Percentiles rank a stretch among this genome's conserved stretches.
phyloP scores from a whole-genome alignment of 2,888 invertebrate genomes.

The Agrochola circellaris region DNA sequence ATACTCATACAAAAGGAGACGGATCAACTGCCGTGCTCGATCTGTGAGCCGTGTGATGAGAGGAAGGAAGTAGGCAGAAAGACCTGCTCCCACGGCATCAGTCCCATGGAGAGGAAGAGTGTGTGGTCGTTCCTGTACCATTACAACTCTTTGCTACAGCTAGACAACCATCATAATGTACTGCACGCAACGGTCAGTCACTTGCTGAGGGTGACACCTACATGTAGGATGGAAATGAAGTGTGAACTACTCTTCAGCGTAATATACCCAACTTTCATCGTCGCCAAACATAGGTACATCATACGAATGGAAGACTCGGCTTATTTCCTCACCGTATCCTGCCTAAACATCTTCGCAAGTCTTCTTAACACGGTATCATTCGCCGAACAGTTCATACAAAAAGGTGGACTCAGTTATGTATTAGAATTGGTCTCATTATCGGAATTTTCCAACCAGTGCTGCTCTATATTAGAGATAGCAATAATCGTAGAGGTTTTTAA shows the following conservation, averaged over 20 bases:
- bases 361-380: slow-evolving; percentile 89
- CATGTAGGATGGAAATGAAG: slow-evolving; percentile 89
- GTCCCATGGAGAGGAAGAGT: slow-evolving; percentile 80
- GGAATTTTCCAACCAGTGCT: slow-evolving; percentile 91
- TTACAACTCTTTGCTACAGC: slow-evolving; percentile 90
- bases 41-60: slow-evolving; percentile 83
- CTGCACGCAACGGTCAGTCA: slow-evolving; percentile 91
- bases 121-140: slow-evolving; percentile 91
- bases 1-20: slow-evolving; percentile 78
- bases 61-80: slow-evolving; percentile 74
- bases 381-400: slow-evolving; percentile 91
- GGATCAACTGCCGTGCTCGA: slow-evolving; percentile 85
- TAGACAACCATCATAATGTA: slow-evolving; percentile 88
- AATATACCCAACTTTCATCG: slow-evolving; percentile 91
- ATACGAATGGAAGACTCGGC: slow-evolving; percentile 86
- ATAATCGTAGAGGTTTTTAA: slow-evolving; percentile 91
- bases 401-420: slow-evolving; percentile 90
- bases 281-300: slow-evolving; percentile 88
- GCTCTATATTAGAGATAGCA: slow-evolving; percentile 91
- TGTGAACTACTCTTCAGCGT: slow-evolving; percentile 91
- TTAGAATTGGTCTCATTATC: slow-evolving; percentile 88
- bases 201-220: slow-evolving; percentile 90
- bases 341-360: slow-evolving; percentile 91
- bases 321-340: slow-evolving; percentile 91
- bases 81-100: slow-evolving; percentile 78